Conservation (phyloP, 2,888 invertebrate species). For the Ceriagrion tenellum region DNA sequence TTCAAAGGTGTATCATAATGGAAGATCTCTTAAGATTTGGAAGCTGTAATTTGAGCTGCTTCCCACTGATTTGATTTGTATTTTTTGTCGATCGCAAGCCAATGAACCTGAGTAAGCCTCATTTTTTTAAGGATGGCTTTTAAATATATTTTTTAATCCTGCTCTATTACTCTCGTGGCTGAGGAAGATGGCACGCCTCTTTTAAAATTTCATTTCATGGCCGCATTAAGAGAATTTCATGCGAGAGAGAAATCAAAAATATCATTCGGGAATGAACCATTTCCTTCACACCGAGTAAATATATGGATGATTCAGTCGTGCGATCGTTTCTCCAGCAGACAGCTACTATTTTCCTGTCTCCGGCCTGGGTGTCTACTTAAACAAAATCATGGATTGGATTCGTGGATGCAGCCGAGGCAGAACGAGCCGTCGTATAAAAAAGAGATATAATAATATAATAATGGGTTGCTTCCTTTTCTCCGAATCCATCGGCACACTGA, state of each 20-base stretch:
- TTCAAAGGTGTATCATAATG: no score
- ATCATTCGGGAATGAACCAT: neutral
- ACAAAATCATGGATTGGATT: neutral
- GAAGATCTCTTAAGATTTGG: no score
- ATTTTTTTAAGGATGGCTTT: no score
- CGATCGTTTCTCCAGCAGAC: neutral
- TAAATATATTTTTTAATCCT: neutral
- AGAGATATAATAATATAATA: neutral
- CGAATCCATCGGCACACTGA: neutral
- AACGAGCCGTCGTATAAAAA: neutral
- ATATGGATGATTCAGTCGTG: neutral
- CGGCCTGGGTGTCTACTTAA: neutral
- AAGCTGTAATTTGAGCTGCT: no score
- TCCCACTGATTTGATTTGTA: no score
- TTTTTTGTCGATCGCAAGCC: no score
- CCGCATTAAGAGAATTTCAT: neutral
- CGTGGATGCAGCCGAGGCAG: neutral
- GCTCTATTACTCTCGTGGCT: neutral
- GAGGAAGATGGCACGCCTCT: neutral
- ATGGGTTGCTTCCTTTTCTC: neutral
- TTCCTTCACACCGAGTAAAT: conserved; percentile 1
- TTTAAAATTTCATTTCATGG: neutral
- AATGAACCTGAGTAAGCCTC: no score
- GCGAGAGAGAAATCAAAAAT: neutral
- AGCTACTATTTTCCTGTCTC: neutral